phyloP scores from a whole-genome alignment of 2,888 invertebrate genomes.

The Synergus laeviventris region DNA sequence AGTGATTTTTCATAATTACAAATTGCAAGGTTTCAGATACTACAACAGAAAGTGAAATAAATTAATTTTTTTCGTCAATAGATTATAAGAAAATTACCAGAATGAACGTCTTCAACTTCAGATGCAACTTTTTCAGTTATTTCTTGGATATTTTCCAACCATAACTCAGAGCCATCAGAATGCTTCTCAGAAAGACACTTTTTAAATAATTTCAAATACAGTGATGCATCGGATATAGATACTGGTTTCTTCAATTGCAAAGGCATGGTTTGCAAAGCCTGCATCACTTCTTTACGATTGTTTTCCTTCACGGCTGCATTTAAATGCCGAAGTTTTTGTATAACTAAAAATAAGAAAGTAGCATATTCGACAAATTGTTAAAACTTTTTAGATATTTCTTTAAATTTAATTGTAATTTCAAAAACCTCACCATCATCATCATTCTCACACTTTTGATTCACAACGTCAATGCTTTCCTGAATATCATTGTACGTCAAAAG shows the following conservation, averaged over 20 bases:
- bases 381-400: too few species aligned
- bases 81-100: slow-evolving; percentile 67
- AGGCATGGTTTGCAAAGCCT: slow-evolving; percentile 76
- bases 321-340: slow-evolving; percentile 79
- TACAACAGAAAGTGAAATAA: too few species aligned
- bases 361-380: background rate
- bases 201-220: slow-evolving; percentile 79
- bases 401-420: background rate
- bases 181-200: slow-evolving; percentile 76
- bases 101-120: slow-evolving; percentile 78
- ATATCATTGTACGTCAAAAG: slow-evolving; percentile 83
- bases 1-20: too few species aligned
- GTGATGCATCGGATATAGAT: slow-evolving; percentile 77
- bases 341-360: slow-evolving; percentile 61
- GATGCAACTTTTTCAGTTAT: slow-evolving; percentile 75
- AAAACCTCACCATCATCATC: slow-evolving; percentile 77
- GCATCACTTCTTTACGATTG: slow-evolving; percentile 77
- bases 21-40: too few species aligned
- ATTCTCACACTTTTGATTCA: slow-evolving; percentile 79
- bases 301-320: slow-evolving; percentile 80
- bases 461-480: slow-evolving; percentile 81
- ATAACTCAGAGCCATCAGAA: slow-evolving; percentile 78
- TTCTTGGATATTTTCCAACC: slow-evolving; percentile 80
- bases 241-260: slow-evolving; percentile 76
- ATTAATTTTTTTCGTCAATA: background rate